Base-by-base conservation (phyloP, 2,888 invertebrate species). In the Pollenia amentaria region DNA sequence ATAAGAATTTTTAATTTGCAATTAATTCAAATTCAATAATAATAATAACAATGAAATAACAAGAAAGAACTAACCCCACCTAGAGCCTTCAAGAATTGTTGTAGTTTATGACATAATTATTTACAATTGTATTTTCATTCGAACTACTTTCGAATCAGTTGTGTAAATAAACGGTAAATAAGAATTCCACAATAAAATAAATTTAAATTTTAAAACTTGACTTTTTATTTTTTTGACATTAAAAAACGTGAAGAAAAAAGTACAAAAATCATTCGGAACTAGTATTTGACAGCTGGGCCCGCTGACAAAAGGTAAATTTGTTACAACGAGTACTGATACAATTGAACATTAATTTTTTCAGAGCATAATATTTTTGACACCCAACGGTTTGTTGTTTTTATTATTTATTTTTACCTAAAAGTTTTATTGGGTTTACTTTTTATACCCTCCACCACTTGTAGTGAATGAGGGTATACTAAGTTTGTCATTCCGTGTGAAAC, bases 221-320 rank as follows among this genome's bases (percentile, higher is more conserved):
- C 60, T 60, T 60, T 60, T 38, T 60, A 60, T 60, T 60, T 60
- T 60, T 60, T 60, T 57, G 60, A 60, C 60, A 60, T 60, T 40
- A 60, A 60, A n/a, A 38, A 60, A 55, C 21, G 55, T 21, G 21
- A n/a, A n/a, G 12, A 55, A 21, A 55, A 55, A 10, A 60, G 8
- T 29, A 29, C 3, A 29, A 60, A 60, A 60, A 38, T 60, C n/a
- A 38, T 38, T n/a, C 38, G 14, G 10, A 60, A 60, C 38, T 38
- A 38, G 60, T 60, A 38, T 38, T 60, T 60, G 60, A 38, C 60
- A 60, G 60, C 38, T 60, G 60, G 29, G 29, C 60, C 21, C 55
- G 55, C 21, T 55, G 21, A n/a, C 55, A 11, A 55, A 21, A 55
- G 21, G 12, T 18, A 21, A 21, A 21, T 55, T 11, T 18, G 18